A percentile compares a stretch with the other conserved stretches of the same genome.
Conservation (phyloP, 2,888 invertebrate genomes). For the Cheilosia variabilis region DNA sequence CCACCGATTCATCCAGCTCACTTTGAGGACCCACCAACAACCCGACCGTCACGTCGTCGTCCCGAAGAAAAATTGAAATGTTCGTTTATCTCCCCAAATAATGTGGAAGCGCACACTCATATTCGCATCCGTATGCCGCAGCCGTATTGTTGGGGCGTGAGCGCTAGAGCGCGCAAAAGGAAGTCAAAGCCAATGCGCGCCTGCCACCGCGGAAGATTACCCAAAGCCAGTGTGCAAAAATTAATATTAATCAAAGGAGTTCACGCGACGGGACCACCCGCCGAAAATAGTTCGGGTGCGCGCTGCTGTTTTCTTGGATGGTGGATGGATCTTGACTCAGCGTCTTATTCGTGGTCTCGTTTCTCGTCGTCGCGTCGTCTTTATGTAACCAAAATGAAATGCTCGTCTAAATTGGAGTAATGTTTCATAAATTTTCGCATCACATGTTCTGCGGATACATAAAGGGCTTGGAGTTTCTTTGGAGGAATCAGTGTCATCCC, state of each 20-base stretch:
- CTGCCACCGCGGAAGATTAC: slow-evolving; percentile 68
- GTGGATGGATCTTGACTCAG: slow-evolving; percentile 30
- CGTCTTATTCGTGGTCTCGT: slow-evolving; percentile 24
- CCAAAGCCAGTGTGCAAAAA: slow-evolving; percentile 70
- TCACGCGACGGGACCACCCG: slow-evolving; percentile 72
- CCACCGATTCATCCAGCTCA: background rate
- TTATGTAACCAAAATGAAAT: slow-evolving; percentile 32
- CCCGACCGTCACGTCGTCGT: slow-evolving; percentile 10
- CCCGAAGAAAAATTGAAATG: slow-evolving; percentile 57
- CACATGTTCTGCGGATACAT: slow-evolving; percentile 57
- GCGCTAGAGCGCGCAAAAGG: slow-evolving; percentile 60
- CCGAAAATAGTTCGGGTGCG: slow-evolving; percentile 69
- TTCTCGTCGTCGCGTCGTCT: slow-evolving; percentile 27
- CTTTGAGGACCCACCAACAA: background rate
- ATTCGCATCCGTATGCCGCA: background rate
- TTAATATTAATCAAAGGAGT: slow-evolving; percentile 75
- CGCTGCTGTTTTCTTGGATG: background rate
- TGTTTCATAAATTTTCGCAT: slow-evolving; percentile 73
- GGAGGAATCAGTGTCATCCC: slow-evolving; percentile 45
- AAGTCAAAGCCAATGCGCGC: slow-evolving; percentile 68
- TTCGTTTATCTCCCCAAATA: slow-evolving; percentile 60
- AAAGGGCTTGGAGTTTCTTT: slow-evolving; percentile 50
- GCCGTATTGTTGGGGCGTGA: background rate
- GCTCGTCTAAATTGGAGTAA: slow-evolving; percentile 60
- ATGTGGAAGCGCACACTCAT: slow-evolving; percentile 37